phyloP scores from a whole-genome alignment of 2,797 vertebrate species.

The Cephalopachus bancanus region DNA sequence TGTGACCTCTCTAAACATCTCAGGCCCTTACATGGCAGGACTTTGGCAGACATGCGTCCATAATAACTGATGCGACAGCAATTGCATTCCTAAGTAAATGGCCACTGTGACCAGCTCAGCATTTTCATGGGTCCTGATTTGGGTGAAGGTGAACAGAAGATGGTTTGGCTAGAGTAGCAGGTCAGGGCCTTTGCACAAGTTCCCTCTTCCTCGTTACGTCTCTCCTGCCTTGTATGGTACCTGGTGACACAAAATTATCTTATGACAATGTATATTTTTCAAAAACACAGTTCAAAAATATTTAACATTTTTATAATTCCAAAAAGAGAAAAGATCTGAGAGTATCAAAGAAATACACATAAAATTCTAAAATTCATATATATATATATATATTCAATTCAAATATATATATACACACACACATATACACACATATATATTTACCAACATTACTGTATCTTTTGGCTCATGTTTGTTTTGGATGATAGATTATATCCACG shows the following conservation, averaged over 20 bases:
- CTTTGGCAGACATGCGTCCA: neutral
- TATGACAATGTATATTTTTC: neutral
- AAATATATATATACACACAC: no score
- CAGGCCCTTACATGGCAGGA: neutral
- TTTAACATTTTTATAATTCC: neutral
- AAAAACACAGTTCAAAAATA: constrained; percentile 10
- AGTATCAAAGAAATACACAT: neutral
- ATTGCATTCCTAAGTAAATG: neutral
- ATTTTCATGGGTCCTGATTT: neutral
- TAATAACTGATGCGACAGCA: neutral
- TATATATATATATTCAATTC: no score
- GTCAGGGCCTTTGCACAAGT: neutral
- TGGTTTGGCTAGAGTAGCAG: neutral
- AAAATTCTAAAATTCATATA: neutral
- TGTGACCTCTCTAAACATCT: neutral
- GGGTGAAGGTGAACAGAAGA: neutral
- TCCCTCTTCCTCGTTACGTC: neutral
- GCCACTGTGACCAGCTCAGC: accelerated
- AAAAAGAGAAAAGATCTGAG: constrained; percentile 26
- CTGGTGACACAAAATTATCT: neutral
- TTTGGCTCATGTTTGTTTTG: neutral
- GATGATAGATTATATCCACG: neutral
- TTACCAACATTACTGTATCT: neutral
- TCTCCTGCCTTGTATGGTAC: no score
- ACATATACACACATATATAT: no score